phyloP scores from a whole-genome alignment of 2,113 vertebrate genomes.

The Eira barbara region DNA sequence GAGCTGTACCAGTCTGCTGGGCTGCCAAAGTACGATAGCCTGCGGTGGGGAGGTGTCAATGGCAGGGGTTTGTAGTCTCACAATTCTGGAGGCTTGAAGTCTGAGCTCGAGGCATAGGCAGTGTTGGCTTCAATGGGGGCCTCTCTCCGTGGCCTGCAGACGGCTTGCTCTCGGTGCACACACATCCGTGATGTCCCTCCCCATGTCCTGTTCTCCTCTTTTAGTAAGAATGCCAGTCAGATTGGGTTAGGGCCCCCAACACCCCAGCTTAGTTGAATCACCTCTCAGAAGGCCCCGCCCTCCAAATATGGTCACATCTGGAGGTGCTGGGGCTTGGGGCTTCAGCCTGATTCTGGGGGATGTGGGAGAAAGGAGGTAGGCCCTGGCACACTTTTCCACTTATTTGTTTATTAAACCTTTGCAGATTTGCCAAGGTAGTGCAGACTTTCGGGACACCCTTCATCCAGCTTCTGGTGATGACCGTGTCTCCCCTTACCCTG shows the following conservation, averaged over 20 bases:
- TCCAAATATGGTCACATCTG: neutral
- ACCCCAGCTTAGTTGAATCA: neutral
- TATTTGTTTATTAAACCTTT: neutral
- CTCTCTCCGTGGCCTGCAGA: neutral
- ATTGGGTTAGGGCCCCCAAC: too few relatives aligned
- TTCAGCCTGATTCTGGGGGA: neutral
- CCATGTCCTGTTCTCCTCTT: neutral
- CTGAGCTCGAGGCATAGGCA: accelerated
- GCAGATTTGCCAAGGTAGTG: neutral
- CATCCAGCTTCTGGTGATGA: neutral
- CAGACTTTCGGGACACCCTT: neutral
- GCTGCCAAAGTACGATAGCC: neutral
- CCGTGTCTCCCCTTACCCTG: neutral
- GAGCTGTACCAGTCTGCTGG: neutral
- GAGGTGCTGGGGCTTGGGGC: neutral
- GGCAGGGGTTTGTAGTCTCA: neutral
- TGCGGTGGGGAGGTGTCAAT: accelerated
- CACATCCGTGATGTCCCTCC: neutral
- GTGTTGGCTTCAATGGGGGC: neutral
- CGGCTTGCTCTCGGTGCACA: neutral
- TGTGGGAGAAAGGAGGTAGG: neutral
- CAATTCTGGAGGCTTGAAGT: neutral
- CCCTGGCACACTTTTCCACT: neutral
- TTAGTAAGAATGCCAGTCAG: neutral
- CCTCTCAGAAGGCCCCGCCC: neutral